A percentile compares a stretch with the other conserved stretches of the same genome.
These are phyloP conservation scores for Allygus modestus DNA, from an alignment of 2,888 invertebrate genomes.

Conservation along the genomic window DNA sequence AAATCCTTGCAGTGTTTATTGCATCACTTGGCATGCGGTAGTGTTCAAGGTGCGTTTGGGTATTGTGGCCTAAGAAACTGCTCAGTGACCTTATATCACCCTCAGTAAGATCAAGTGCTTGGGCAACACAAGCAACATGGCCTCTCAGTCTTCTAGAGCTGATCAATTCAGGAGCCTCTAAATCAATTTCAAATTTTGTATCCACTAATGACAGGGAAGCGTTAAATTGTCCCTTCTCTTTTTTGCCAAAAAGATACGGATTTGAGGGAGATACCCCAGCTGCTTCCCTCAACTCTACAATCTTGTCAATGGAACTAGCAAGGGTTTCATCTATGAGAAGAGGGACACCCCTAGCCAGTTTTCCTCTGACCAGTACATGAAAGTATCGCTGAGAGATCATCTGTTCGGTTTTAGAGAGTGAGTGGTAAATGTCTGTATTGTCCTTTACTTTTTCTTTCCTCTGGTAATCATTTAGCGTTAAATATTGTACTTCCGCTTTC, in stretches of 20 bases:
- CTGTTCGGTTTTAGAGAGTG: background rate
- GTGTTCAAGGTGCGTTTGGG: background rate
- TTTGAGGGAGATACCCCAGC: background rate
- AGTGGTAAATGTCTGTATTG: background rate
- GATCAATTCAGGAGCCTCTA: background rate
- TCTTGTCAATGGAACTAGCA: background rate
- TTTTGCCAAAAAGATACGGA: background rate
- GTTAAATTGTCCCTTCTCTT: background rate
- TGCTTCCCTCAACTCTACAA: background rate
- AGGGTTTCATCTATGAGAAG: background rate
- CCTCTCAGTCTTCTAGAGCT: background rate
- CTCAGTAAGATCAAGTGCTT: background rate
- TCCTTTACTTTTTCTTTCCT: background rate
- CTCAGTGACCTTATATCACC: background rate
- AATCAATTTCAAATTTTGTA: background rate
- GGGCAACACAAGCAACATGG: background rate
- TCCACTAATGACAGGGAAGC: background rate
- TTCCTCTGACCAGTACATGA: conserved; percentile 18
- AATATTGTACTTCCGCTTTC: background rate
- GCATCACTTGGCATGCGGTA: conserved; percentile 26
- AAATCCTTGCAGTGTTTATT: background rate
- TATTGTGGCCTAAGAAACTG: background rate
- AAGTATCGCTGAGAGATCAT: background rate
- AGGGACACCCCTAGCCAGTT: background rate
- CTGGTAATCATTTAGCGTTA: background rate